Conservation (phyloP, 2,113 vertebrate genomes). For the Perca schrenkii region DNA sequence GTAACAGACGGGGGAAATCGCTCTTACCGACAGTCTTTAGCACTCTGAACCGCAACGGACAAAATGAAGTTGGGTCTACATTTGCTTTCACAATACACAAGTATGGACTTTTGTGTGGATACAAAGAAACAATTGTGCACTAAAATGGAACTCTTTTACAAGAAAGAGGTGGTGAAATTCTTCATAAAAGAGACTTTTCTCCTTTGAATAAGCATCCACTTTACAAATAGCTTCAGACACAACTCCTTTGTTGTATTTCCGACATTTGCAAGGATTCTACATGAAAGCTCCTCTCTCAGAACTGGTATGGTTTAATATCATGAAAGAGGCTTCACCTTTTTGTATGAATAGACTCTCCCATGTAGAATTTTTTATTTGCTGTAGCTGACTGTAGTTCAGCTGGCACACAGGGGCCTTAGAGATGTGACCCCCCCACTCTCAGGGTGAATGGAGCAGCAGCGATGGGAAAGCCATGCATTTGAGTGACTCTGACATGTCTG, state of each 20-base stretch:
- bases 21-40: conserved; percentile 38
- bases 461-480: conserved; percentile 53
- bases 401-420: conserved; percentile 31
- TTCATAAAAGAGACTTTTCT: conserved; percentile 21
- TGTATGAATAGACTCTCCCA: conserved; percentile 17
- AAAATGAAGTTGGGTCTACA: not conserved
- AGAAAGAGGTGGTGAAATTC: not conserved
- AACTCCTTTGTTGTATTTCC: not conserved
- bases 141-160: conserved; percentile 1
- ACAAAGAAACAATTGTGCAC: conserved; percentile 7
- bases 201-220: conserved; percentile 5
- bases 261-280: not conserved
- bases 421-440: conserved; percentile 27
- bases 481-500: conserved; percentile 74
- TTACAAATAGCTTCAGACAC: not conserved
- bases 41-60: conserved; percentile 9
- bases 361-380: conserved; percentile 16
- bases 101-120: not conserved
- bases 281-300: conserved; percentile 3
- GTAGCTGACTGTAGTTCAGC: conserved; percentile 16
- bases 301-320: not conserved
- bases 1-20: conserved; percentile 36
- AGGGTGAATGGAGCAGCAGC: conserved; percentile 25
- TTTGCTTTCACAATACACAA: conserved; percentile 22
- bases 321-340: conserved; percentile 3